Evolutionary conservation across 2,113 vertebrate genomes (phyloP), one percentile per base, ranked within the genome.

Genomic region (Sus scrofa): DNA sequence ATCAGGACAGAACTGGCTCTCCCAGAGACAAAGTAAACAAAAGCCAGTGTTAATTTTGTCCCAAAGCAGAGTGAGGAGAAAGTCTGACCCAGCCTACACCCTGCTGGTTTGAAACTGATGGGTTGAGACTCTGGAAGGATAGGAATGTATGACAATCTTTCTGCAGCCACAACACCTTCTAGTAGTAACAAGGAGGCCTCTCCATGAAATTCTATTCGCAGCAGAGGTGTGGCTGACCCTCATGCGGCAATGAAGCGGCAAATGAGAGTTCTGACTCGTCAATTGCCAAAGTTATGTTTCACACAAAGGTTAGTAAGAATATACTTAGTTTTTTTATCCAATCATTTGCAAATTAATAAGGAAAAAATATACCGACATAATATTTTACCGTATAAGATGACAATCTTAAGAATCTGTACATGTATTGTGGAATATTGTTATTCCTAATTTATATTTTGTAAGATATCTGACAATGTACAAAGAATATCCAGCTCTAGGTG

Each of bases 381-480:
- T 84, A 89, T 50, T 94, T 74, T 86, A 39, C 93, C 97, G 24
- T 96, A 91, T 86, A 97, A 89, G 39, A 93, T 71, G 68, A 56
- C 22, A 92, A 75, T 68, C 74, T 95, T 95, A 44, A 94, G 86
- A 96, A 71, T 94, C 56, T 96, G 15, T 89, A 94, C 86, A 90
- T 92, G n/a, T 77, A 63, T 75, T 81, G 18, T 84, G 96, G 98
- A 98, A 98, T 11, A 94, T 86, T 96, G 98, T 99, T 98, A 98
- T 98, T 99, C 97, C 97, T 73, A 94, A 96, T 97, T 98, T 96
- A 98, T 68, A 91, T 67, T 98, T 78, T 81, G 95, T 62, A 96
- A 97, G 73, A 94, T 97, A 95, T 95, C 74, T 98, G 97, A 32
- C 93, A 98, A 97, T 98, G n/a, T 98, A 98, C 98, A 99, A 98